Base-by-base conservation (phyloP, 2,113 vertebrate species). In the Smithornis capensis region DNA sequence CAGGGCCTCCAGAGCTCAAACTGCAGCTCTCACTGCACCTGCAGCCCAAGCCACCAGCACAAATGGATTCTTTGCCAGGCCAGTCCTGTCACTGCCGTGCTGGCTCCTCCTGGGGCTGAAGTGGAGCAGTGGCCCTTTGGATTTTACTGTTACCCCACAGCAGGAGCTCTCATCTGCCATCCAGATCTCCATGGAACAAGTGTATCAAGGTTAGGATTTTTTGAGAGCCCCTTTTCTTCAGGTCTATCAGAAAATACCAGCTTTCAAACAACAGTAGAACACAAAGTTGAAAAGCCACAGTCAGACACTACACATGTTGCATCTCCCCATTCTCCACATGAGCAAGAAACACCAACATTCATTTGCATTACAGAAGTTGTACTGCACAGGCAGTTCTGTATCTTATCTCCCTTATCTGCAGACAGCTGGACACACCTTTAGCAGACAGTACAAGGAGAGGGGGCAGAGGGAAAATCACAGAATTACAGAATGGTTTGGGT, bases 71-170 rank as follows among this genome's bases (percentile, higher is more conserved):
- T 40, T 10, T 2, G 4, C 24, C 44, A 67, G 31, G 25, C 10
- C 11, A 4, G 2, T 38, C 59, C 53, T 13, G 0, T 24, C 47
- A 2, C 11, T 0, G 42, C 53, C 25, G 18, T 8, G 33, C 14
- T 47, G n/a, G 12, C 27, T 67, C 53, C 24, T 73, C 52, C 59
- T 49, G 38, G 15, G 38, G 55, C 38, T 64, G 28, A 82, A 27
- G 70, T 17, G 18, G 12, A 85, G 79, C 35, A 44, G 68, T 18
- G 47, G 15, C 37, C 55, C 50, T 64, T 38, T 65, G 65, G 33
- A 74, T 74, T 67, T 60, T 49, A 40, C 44, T 74, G 24, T 12
- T 50, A 50, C 14, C 60, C 33, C 40, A 15, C 6, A 79, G 35
- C 45, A 55, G 64, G 45, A 82, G 13, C 38, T 28, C 28, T 23